Evolutionary conservation across 2,113 vertebrate genomes (phyloP), one percentile per base, ranked within the genome.

Genomic region (Falcunculus frontatus): DNA sequence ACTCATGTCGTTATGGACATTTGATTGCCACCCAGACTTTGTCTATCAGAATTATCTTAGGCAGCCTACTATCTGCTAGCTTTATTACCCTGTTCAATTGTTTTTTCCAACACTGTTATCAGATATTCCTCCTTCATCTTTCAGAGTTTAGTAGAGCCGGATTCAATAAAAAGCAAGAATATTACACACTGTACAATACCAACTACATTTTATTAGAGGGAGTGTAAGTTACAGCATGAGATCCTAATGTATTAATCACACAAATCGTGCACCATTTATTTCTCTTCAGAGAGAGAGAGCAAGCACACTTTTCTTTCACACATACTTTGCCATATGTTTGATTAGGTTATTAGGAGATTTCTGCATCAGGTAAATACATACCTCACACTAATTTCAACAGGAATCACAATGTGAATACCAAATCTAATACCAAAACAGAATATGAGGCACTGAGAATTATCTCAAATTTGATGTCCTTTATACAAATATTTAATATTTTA

Each of bases 1-100:
- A 83, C 25, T 64, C 16, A 1, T 3, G 17, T 79, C 2, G 0
- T 73, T 67, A 83, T 0, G 2, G 37, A 25, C 59, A 69, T 73
- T 27, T 84, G 63, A 55, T 4, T 47, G 15, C 22, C 56, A 72
- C 29, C 3, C 20, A 79, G 64, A 52, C n/a, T 87, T 47, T 33
- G 17, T 30, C 57, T 84, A 47, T 20, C 60, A 94, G 41, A 84
- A 82, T 64, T 56, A 81, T 30, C 44, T 81, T 29, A 50, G 44
- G 17, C 25, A 55, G 81, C 32, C 75, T 63, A 56, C 13, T 3
- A 11, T 50, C 39, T 80, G 33, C 19, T 37, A 47, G 13, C 18
- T 89, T 69, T 59, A 84, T 56, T 64, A 79, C 74, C 14, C 47
- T 41, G 16, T 17, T 68, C 53, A 26, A 15, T 13, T 50, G 57